Percentiles rank a stretch among this genome's conserved stretches.
Evolutionary conservation across 1,140 invertebrate genomes (phyloP).

Genomic region (Drosophila kanapiae): DNA sequence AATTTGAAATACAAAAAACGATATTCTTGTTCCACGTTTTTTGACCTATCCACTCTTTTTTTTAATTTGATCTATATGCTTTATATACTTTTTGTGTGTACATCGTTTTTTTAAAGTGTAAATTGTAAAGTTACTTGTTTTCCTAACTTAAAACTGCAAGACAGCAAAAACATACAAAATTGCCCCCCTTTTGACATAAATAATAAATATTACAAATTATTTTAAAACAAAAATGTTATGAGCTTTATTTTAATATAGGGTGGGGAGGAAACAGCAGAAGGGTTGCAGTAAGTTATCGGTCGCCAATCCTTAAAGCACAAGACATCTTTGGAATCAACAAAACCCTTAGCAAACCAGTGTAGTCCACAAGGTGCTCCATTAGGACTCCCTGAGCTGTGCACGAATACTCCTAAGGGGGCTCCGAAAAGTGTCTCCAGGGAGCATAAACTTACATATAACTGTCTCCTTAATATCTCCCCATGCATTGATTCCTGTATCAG

Average conservation of each 20-base stretch:
- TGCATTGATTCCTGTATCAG: no score
- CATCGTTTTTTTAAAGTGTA: conserved; percentile 74
- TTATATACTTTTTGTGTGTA: conserved; percentile 48
- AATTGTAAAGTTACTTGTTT: conserved; percentile 82
- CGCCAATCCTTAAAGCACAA: no score
- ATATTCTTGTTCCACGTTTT: conserved; percentile 28
- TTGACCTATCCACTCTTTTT: not conserved
- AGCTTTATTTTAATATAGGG: not conserved
- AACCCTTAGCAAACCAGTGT: no score
- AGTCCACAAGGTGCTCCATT: no score
- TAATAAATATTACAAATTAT: conserved; percentile 77
- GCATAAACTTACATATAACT: no score
- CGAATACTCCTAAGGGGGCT: no score
- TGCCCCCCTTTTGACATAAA: conserved; percentile 71
- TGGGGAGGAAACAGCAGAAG: no score
- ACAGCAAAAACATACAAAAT: conserved; percentile 54
- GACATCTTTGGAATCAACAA: no score
- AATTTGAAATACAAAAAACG: conserved; percentile 14
- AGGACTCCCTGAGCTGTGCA: no score
- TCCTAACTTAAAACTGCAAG: conserved; percentile 72
- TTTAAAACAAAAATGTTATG: conserved; percentile 56
- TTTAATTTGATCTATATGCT: conserved; percentile 35
- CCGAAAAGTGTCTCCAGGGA: no score
- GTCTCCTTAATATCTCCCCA: no score
- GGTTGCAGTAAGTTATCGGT: no score